Percentiles rank a stretch among this genome's conserved stretches.
Conservation (phyloP, 1,140 invertebrate genomes). For the Drosophila sechellia region DNA sequence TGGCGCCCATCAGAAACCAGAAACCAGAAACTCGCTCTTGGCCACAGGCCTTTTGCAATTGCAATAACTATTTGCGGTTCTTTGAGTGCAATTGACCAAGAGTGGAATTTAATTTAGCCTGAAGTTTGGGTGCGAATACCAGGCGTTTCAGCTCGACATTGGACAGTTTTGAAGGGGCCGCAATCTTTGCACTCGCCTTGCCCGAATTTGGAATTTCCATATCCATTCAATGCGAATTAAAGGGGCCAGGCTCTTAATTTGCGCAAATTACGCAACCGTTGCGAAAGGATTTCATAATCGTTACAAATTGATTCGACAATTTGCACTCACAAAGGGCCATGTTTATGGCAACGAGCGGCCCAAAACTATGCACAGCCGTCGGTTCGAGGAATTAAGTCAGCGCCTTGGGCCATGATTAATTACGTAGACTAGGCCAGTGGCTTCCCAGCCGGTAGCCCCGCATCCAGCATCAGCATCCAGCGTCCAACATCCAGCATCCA, state of each 20-base stretch:
- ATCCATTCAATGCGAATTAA: constrained; percentile 15
- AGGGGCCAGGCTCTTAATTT: constrained; percentile 21
- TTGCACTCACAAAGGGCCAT: constrained; percentile 38
- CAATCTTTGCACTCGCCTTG: constrained; percentile 2
- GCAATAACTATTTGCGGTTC: constrained; percentile 76
- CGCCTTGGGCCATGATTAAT: constrained; percentile 74
- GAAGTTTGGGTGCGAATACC: constrained; percentile 36
- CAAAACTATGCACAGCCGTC: constrained; percentile 52
- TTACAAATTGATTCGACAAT: constrained; percentile 59
- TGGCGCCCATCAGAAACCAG: background rate
- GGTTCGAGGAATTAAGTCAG: constrained; percentile 69
- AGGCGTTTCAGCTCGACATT: constrained; percentile 6
- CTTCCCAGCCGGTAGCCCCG: background rate
- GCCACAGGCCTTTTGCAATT: constrained; percentile 51
- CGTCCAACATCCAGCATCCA: background rate
- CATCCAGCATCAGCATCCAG: background rate
- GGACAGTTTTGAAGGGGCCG: background rate
- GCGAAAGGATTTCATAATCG: constrained; percentile 51
- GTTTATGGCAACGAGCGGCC: constrained; percentile 18
- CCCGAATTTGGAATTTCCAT: background rate
- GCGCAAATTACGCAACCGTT: constrained; percentile 38
- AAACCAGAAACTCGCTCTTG: background rate
- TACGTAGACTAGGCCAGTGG: constrained; percentile 46
- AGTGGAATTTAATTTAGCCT: constrained; percentile 75
- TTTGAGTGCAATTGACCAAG: constrained; percentile 44